Percentiles rank a stretch among this genome's conserved stretches.
Evolutionary conservation across 2,888 invertebrate species (phyloP).

Genomic region (Germaria angustata): DNA sequence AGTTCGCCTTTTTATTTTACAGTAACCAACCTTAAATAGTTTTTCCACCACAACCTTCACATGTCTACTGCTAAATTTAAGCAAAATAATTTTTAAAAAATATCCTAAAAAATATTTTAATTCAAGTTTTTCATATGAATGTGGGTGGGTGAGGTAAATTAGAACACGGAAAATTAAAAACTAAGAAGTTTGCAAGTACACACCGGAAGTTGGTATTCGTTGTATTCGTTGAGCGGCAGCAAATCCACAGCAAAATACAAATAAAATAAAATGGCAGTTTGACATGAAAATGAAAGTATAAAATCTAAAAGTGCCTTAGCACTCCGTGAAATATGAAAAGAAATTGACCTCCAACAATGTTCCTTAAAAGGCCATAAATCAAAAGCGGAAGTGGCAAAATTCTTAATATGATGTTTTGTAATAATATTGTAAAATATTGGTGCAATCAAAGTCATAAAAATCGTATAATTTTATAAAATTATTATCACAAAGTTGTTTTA

Average conservation of each 20-base stretch:
- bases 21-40: too few species aligned
- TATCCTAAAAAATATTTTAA: slow-evolving; percentile 15
- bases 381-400: slow-evolving; percentile 33
- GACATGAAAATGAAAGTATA: slow-evolving; percentile 39
- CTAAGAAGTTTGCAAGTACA: neutral
- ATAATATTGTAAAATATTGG: neutral
- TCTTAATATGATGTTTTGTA: neutral
- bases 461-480: slow-evolving; percentile 9
- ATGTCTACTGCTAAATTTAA: neutral
- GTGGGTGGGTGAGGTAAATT: too few species aligned
- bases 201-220: slow-evolving; percentile 52
- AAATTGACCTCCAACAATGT: slow-evolving; percentile 50
- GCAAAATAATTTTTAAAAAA: slow-evolving; percentile 17
- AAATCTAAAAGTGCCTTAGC: slow-evolving; percentile 24
- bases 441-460: neutral
- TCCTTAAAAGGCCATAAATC: slow-evolving; percentile 21
- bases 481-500: neutral
- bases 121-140: neutral
- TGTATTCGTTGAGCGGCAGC: neutral
- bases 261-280: slow-evolving; percentile 41
- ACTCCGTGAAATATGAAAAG: slow-evolving; percentile 48
- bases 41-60: too few species aligned
- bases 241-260: slow-evolving; percentile 17
- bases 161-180: neutral
- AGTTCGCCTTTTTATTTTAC: too few species aligned